These are phyloP conservation scores for Saccostrea glomerata DNA, from an alignment of 1,140 invertebrate genomes.

Conservation along the genomic window DNA sequence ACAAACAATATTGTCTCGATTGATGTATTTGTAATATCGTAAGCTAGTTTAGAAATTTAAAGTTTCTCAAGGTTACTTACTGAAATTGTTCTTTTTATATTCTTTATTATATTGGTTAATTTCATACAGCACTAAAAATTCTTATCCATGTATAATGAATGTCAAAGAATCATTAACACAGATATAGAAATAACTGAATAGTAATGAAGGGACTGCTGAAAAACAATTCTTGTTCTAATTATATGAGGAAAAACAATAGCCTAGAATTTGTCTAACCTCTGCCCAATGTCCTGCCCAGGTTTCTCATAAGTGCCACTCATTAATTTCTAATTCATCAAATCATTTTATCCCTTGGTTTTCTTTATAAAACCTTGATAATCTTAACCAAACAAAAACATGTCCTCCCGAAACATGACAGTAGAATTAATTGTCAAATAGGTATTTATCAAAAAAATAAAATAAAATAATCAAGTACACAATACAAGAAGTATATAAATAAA, in stretches of 20 bases:
- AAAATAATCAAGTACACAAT: neutral
- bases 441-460: neutral
- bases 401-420: neutral
- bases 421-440: neutral
- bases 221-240: neutral
- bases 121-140: neutral
- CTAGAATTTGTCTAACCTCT: neutral
- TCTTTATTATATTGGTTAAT: too few species aligned
- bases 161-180: neutral
- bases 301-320: neutral
- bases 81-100: too few species aligned
- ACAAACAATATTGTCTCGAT: too few species aligned
- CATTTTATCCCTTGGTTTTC: neutral
- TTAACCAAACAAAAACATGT: neutral
- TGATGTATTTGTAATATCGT: too few species aligned
- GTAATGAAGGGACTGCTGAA: neutral
- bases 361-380: neutral
- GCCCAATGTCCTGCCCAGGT: neutral
- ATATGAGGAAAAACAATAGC: neutral
- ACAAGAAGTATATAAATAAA: too few species aligned
- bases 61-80: too few species aligned
- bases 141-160: neutral
- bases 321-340: constrained; percentile 19
- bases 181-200: neutral
- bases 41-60: too few species aligned